A percentile compares a stretch with the other conserved stretches of the same genome.
phyloP scores from a whole-genome alignment of 2,888 invertebrate species.

The Dysmachus trigonus region DNA sequence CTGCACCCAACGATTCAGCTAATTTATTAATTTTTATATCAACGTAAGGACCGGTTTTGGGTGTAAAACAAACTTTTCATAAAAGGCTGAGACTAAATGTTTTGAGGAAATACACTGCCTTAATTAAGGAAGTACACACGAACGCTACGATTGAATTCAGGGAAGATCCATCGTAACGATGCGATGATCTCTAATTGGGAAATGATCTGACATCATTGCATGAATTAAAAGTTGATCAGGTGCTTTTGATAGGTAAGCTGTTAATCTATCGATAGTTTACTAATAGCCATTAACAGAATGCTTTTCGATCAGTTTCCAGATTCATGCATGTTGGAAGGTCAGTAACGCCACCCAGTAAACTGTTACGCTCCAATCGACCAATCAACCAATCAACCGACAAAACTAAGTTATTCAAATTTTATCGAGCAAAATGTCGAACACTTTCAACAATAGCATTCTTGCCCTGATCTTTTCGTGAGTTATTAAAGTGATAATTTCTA shows the following conservation, averaged over 20 bases:
- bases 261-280: neutral
- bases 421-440: neutral
- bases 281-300: neutral
- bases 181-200: neutral
- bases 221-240: neutral
- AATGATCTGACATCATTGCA: neutral
- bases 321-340: neutral
- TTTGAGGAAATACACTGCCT: neutral
- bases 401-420: constrained; percentile 10
- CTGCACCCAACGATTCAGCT: neutral
- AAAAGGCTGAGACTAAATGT: neutral
- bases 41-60: neutral
- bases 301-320: neutral
- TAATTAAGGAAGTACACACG: neutral
- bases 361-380: neutral
- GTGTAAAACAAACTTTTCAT: neutral
- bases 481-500: neutral
- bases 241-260: neutral
- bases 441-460: constrained; percentile 2
- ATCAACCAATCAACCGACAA: neutral
- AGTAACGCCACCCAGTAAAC: neutral
- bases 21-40: neutral
- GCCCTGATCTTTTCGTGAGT: constrained; percentile 16
- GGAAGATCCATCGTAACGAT: neutral
- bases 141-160: neutral